A percentile compares a stretch with the other conserved stretches of the same genome.
phyloP scores from a whole-genome alignment of 1,140 invertebrate species.

The Camponotus floridanus region DNA sequence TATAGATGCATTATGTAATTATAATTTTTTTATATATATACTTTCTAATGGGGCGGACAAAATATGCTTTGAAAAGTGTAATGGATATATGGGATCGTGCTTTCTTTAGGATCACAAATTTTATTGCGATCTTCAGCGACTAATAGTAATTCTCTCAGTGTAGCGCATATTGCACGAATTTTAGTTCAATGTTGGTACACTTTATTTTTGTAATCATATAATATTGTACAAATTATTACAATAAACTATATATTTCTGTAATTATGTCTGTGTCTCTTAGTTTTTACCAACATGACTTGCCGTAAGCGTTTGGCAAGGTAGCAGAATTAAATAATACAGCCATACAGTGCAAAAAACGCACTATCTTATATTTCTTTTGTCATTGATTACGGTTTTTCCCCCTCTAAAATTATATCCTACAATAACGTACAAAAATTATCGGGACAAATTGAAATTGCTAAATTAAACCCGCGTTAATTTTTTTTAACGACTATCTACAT shows the following conservation, averaged over 20 bases:
- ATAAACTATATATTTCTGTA: slow-evolving; percentile 85
- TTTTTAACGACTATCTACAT: slow-evolving; percentile 84
- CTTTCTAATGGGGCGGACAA: not conserved
- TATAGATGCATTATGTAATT: not conserved
- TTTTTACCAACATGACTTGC: slow-evolving; percentile 83
- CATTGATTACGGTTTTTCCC: slow-evolving; percentile 64
- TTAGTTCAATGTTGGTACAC: slow-evolving; percentile 85
- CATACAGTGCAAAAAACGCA: slow-evolving; percentile 78
- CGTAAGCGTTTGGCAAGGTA: slow-evolving; percentile 80
- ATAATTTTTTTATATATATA: slow-evolving; percentile 18
- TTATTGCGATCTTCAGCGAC: not conserved
- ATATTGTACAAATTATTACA: slow-evolving; percentile 87
- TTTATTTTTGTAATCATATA: slow-evolving; percentile 86
- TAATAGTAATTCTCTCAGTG: not conserved
- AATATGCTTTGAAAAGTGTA: not conserved
- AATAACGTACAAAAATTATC: slow-evolving; percentile 85
- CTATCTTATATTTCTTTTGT: slow-evolving; percentile 67
- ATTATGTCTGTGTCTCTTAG: slow-evolving; percentile 84
- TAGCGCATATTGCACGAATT: slow-evolving; percentile 39
- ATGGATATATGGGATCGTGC: not conserved
- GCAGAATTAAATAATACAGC: slow-evolving; percentile 84
- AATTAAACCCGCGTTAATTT: slow-evolving; percentile 83
- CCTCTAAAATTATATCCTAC: slow-evolving; percentile 84
- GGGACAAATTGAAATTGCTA: slow-evolving; percentile 82
- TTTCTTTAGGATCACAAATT: not conserved